phyloP scores from a whole-genome alignment of 53 echinoderm and acorn worm genomes.

The Apostichopus leukothele region DNA sequence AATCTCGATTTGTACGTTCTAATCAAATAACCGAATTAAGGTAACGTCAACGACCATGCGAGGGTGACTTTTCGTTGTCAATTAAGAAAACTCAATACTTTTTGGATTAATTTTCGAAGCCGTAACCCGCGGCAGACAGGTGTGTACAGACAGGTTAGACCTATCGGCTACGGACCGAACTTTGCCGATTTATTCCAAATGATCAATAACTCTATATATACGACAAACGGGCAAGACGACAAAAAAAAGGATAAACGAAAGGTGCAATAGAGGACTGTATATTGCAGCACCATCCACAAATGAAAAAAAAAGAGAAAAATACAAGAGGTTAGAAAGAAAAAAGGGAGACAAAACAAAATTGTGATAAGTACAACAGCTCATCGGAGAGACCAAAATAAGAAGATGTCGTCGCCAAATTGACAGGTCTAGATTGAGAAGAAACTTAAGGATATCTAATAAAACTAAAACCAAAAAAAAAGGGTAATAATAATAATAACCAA shows the following conservation, averaged over 20 bases:
- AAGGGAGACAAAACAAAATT: constrained; percentile 1
- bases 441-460: neutral
- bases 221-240: neutral
- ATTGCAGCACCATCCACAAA: neutral
- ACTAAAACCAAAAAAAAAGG: neutral
- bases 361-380: constrained; percentile 20
- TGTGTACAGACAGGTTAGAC: constrained; percentile 45
- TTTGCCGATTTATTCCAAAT: constrained; percentile 41
- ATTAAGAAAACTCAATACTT: constrained; percentile 57
- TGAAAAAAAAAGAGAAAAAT: neutral
- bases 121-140: constrained; percentile 48
- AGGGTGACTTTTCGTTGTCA: constrained; percentile 55
- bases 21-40: constrained; percentile 54
- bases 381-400: neutral
- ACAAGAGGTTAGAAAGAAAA: neutral
- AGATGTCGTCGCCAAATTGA: constrained; percentile 24
- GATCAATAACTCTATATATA: constrained; percentile 40
- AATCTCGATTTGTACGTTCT: constrained; percentile 42
- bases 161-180: constrained; percentile 46
- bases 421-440: constrained; percentile 4
- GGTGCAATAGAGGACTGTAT: neutral
- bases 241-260: neutral
- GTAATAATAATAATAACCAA: neutral
- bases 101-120: constrained; percentile 53
- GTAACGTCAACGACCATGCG: constrained; percentile 48